phyloP scores from a whole-genome alignment of 2,113 vertebrate species.

The Tamias sibiricus region DNA sequence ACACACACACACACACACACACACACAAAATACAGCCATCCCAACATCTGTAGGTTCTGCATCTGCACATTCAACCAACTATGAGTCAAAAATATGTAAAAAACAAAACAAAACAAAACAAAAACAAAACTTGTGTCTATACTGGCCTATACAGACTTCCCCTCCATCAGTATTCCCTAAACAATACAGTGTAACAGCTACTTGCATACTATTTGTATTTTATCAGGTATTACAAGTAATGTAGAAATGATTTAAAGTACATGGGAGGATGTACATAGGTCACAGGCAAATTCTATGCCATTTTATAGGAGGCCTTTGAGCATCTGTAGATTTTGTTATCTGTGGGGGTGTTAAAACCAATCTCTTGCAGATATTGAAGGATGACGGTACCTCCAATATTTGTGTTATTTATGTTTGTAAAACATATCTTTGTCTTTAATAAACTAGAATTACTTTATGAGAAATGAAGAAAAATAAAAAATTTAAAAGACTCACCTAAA shows the following conservation, averaged over 20 bases:
- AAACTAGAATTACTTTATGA: background rate
- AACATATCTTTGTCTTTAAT: conserved; percentile 34
- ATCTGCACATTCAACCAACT: background rate
- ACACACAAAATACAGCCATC: background rate
- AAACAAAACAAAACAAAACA: too few species aligned
- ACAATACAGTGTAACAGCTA: background rate
- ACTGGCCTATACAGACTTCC: background rate
- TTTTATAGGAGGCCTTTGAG: background rate
- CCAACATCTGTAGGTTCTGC: background rate
- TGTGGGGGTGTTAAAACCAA: background rate
- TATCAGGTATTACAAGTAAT: background rate
- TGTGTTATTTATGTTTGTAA: conserved; percentile 37
- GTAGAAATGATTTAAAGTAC: background rate
- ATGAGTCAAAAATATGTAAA: background rate
- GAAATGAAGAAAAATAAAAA: conserved; percentile 3
- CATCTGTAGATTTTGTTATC: background rate
- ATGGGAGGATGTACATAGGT: background rate
- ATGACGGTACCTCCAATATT: background rate
- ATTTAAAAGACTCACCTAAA: background rate
- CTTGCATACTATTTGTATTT: background rate
- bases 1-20: background rate
- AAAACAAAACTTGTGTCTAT: background rate
- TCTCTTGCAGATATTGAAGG: background rate
- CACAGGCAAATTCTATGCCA: too few species aligned
- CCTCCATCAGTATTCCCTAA: background rate